A percentile compares a stretch with the other conserved stretches of the same genome.
Evolutionary conservation across 2,888 invertebrate genomes (phyloP).

Genomic region (Steinernema scapterisci): DNA sequence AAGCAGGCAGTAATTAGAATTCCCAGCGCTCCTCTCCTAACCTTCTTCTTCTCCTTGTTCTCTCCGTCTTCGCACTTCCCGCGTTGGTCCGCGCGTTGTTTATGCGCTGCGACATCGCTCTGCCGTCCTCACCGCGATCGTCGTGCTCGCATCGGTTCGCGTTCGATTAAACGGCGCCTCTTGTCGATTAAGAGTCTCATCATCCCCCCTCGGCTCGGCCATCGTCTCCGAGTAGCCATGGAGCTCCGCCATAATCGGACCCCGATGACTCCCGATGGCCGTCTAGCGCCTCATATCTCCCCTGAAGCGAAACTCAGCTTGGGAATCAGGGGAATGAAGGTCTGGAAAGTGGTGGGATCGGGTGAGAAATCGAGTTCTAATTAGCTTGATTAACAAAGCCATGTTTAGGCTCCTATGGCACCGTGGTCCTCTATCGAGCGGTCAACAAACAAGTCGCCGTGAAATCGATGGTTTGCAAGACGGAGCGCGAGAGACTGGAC

Average conservation of each 20-base stretch:
- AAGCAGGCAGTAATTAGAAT: too few species aligned
- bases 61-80: constrained; percentile 19
- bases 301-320: background rate
- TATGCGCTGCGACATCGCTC: constrained; percentile 16
- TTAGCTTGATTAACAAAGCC: background rate
- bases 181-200: background rate
- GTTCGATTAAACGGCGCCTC: constrained; percentile 14
- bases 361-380: background rate
- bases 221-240: background rate
- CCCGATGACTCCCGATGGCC: constrained; percentile 1
- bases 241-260: constrained; percentile 10
- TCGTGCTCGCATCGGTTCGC: constrained; percentile 9
- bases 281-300: background rate
- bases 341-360: background rate
- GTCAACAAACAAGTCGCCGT: constrained; percentile 1
- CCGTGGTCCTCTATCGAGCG: background rate
- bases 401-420: constrained; percentile 11
- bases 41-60: background rate
- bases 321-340: constrained; percentile 3
- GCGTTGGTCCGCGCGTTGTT: constrained; percentile 17
- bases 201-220: background rate
- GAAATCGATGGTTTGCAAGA: constrained; percentile 18
- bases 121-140: background rate
- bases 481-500: background rate
- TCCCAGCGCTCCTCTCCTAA: background rate